Conservation (phyloP, 2,797 vertebrate genomes). For the Pipistrellus pipistrellus region DNA sequence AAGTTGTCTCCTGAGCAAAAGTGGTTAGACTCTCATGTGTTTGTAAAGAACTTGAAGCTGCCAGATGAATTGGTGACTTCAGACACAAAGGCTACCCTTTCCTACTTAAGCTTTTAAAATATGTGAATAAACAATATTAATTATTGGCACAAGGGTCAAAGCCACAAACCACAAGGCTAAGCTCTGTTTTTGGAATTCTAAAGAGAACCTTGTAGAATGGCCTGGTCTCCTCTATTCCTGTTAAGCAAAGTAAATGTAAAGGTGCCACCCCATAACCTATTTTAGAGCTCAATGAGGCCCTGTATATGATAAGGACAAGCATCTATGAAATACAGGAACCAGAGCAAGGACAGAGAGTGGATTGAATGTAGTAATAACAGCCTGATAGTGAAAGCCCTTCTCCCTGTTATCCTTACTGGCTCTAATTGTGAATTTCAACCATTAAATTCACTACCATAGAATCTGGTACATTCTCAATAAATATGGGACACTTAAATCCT, state of each 20-base stretch:
- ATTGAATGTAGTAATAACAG: background rate
- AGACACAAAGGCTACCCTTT: background rate
- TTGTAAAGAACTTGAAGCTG: background rate
- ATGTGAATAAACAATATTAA: background rate
- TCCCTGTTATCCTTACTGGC: background rate
- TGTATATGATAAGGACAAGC: background rate
- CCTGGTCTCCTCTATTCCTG: background rate
- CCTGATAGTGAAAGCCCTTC: background rate
- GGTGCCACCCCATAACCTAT: background rate
- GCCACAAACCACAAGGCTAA: background rate
- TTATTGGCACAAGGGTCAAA: background rate
- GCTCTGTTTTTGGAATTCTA: background rate
- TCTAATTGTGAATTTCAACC: background rate
- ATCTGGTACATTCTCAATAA: background rate
- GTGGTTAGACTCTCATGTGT: background rate
- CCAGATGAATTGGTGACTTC: background rate
- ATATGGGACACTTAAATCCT: background rate
- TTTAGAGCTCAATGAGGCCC: background rate
- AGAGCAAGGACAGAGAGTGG: background rate
- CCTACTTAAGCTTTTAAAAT: background rate
- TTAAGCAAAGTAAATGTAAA: conserved; percentile 25
- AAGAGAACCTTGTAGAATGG: background rate
- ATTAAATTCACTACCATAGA: background rate
- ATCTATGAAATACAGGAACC: background rate
- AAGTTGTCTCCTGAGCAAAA: background rate